Base-by-base conservation (phyloP, 2,797 vertebrate genomes). In the Spheniscus humboldti region DNA sequence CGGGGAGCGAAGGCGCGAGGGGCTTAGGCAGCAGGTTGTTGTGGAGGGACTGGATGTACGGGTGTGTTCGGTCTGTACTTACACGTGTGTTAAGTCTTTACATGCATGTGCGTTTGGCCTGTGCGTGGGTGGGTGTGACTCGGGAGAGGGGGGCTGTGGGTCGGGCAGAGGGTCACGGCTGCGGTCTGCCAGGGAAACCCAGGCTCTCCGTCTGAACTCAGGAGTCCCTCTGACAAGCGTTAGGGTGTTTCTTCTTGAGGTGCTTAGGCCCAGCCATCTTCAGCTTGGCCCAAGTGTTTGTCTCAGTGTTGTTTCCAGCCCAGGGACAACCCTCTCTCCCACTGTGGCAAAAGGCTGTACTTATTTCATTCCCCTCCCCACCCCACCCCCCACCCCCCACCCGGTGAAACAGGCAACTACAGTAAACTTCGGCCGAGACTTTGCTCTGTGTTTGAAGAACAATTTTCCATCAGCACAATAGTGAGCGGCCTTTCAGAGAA, bases 301-400 rank as follows among this genome's bases (percentile, higher is more conserved):
- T 11, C 48, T 35, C 50, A 4, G 19, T 39, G 33, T 4, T 15
- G 16, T 41, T 76, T 67, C 53, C 57, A 64, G 31, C 9, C 28
- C 16, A 6, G 25, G 53, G 9, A 17, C 33, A 56, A 2, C 14
- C 8, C 20, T 55, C 13, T 73, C 22, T 25, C 15, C 17, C 13
- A 7, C 17, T 35, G 18, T 23, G 53, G 13, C 27, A 47, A 11
- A 85, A 73, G 39, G 60, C 37, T 52, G 12, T 33, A 27, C 6
- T 63, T 6, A 2, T 28, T 25, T 10, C 35, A 50, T 17, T 20
- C 2, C 8, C 3, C 6, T 0, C 66, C 39, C 11, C 39, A 1
- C 8, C 3, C 6, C 1, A n/a, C 1, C 67, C 2, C 7, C 3
- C 6, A 1, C 63, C 39, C 39, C 11, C 2, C 8, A 2, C 6